Base-by-base conservation (phyloP, 1,140 invertebrate species). In the Drosophila baimaii region DNA sequence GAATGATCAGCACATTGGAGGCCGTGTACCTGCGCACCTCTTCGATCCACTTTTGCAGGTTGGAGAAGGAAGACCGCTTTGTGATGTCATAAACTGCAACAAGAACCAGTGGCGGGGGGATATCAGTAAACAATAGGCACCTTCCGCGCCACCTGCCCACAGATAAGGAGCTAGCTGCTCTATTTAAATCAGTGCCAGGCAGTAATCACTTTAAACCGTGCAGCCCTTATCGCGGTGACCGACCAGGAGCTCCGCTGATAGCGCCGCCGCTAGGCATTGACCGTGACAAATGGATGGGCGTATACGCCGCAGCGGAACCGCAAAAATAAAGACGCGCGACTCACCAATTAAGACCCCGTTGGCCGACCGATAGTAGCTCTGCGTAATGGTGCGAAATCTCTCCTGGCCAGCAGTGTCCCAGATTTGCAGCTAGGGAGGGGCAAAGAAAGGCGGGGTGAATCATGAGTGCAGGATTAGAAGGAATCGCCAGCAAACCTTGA, bases 361-460 rank as follows among this genome's bases (percentile, higher is more conserved):
- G 21, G 97, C 97, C 58, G 97, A 97, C 92, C 98, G 95, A 93
- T 98, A 98, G 92, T 98, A 98, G 93, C 97, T 98, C 80, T 98
- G 97, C 6, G 97, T 97, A 81, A 98, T 96, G n/a, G 97, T 97
- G 73, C 97, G 94, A 93, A 98, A 98, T 81, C 97, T 94, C 92
- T 98, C 97, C 91, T 98, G 97, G 1, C 97, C 97, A 52, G 97
- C 97, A 29, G 97, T 98, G 92, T 98, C 97, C 97, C 97, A 99
- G 84, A 98, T 97, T 94, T 98, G 97, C 43, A 92, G 66, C 91
- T 92, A 64, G 7, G 17, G 9, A 15, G 2, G 5, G 29, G 19
- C 2, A 15, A 29, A 29, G 33, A n/a, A 21, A 21, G 10, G 29
- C 13, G 10, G 5, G 13, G 21, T 55, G 9, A 63, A 17, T 49